Conservation (phyloP, 2,113 vertebrate genomes). For the Arothron firmamentum region DNA sequence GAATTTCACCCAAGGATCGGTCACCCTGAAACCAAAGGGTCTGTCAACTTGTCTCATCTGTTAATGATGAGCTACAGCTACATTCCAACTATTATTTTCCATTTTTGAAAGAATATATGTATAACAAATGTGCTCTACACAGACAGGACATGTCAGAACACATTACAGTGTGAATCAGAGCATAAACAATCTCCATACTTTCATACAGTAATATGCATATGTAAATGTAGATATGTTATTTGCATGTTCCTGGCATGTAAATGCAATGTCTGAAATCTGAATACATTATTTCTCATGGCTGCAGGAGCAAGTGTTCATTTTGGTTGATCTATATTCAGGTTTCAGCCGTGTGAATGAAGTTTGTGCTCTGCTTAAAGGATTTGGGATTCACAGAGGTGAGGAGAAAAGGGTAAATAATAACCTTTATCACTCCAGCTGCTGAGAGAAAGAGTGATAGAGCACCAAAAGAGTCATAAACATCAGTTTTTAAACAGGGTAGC, state of each 20-base stretch:
- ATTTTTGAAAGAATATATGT: too few species aligned
- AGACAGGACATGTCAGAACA: background rate
- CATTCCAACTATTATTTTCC: too few species aligned
- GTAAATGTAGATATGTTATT: constrained; percentile 16
- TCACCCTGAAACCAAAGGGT: background rate
- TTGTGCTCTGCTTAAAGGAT: constrained; percentile 15
- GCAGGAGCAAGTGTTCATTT: background rate
- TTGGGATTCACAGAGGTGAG: constrained; percentile 10
- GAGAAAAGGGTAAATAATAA: constrained; percentile 9
- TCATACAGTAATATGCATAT: constrained; percentile 47
- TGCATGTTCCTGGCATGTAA: constrained; percentile 16
- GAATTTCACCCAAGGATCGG: background rate
- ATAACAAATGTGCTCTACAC: background rate
- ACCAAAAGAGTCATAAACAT: constrained; percentile 36
- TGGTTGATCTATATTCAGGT: background rate
- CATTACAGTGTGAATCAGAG: constrained; percentile 28
- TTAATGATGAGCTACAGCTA: too few species aligned
- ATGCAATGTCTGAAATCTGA: constrained; percentile 5
- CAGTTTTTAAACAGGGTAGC: constrained; percentile 12
- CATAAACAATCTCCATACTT: constrained; percentile 25
- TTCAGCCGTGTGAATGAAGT: background rate
- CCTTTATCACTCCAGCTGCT: constrained; percentile 13
- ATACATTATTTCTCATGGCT: background rate
- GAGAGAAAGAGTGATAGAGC: background rate
- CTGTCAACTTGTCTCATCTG: background rate